Base-by-base conservation (phyloP, 2,888 invertebrate species). In the Euzetes globulus region DNA sequence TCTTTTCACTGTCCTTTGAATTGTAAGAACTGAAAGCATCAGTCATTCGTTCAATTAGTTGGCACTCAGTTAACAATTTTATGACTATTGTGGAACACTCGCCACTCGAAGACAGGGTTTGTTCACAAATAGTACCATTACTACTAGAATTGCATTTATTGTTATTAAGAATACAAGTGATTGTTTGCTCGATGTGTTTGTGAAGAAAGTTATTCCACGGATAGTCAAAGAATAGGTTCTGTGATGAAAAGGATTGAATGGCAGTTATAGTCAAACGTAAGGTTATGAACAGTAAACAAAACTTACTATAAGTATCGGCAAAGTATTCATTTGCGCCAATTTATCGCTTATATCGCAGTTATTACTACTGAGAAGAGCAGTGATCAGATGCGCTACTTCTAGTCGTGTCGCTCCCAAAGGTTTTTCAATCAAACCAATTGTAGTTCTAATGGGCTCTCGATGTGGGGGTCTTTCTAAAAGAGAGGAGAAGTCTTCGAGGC, bases 121-220 rank as follows among this genome's bases (percentile, higher is more conserved):
- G 29, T 13, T 72, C 72, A 55, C 27, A 6, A 33, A 19, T 72
- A 13, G 63, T 45, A 63, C 22, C 19, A n/a, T 58, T 72, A 19
- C 27, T 45, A 60, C 45, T 63, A 13, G 73, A 65, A 50, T 73
- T 80, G 79, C 58, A 80, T 81, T 71, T 82, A 73, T 80, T 78
- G 77, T 82, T 82, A 74, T 79, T 81, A 80, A 92, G 87, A 80
- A 91, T 89, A 84, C 88, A 86, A 77, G 86, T 86, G 79, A 94
- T 84, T 82, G 91, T 90, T 83, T 89, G 88, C 83, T 90, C 89
- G 79, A 93, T 90, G 85, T 93, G 91, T 79, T 90, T 90, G 84
- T 97, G 96, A 82, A 97, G 87, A 85, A 97, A 95, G 86, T 94
- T 96, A 86, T 97, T 96, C 90, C 93, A 90, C 78, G 89, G 88